Percentiles rank a stretch among this genome's conserved stretches.
Conservation (phyloP, 2,113 vertebrate species). For the Pelusios castaneus region DNA sequence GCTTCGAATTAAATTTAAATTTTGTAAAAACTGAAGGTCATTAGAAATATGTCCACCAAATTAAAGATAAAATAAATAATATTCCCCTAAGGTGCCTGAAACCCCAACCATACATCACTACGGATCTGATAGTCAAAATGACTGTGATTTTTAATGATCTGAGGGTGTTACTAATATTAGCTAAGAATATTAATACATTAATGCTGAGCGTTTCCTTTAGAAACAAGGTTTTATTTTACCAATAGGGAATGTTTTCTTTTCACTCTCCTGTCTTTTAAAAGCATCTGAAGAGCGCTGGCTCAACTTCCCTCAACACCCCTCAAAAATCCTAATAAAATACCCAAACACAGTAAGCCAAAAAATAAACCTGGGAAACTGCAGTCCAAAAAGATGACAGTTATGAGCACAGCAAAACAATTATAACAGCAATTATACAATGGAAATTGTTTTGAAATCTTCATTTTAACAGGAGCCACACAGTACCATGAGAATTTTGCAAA, state of each 20-base stretch:
- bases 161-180: background rate
- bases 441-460: background rate
- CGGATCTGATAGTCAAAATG: background rate
- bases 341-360: background rate
- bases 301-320: background rate
- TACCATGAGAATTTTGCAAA: background rate
- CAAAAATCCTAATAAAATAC: background rate
- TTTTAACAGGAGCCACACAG: background rate
- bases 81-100: background rate
- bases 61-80: background rate
- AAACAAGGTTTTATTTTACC: background rate
- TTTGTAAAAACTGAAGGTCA: background rate
- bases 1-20: background rate
- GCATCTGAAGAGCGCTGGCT: background rate
- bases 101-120: rapidly evolving
- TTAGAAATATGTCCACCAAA: background rate
- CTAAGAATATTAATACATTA: background rate
- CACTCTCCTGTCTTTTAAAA: background rate
- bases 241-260: background rate
- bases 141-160: background rate
- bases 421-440: background rate
- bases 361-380: background rate
- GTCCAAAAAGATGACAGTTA: background rate
- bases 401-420: background rate
- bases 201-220: background rate